Percentiles rank a stretch among this genome's conserved stretches.
Conservation (phyloP, 2,113 vertebrate species). For the Gopherus evgoodei region DNA sequence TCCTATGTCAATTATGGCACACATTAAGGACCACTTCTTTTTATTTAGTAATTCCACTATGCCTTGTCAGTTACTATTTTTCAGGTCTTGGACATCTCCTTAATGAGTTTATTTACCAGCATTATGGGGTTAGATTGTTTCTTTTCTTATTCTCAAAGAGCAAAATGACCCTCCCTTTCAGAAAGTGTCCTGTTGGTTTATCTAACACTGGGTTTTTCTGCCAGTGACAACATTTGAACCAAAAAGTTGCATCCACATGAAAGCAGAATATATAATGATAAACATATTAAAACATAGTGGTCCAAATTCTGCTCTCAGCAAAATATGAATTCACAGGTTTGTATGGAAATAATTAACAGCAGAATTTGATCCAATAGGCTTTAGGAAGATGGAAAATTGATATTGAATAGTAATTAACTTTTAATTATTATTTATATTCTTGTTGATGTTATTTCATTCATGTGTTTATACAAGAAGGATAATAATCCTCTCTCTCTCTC, state of each 20-base stretch:
- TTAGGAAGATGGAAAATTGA: neutral
- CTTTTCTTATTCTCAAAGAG: neutral
- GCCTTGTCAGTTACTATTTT: neutral
- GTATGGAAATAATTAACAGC: neutral
- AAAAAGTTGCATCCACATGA: neutral
- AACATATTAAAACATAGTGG: neutral
- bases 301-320: neutral
- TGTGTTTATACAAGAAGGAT: neutral
- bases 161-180: fast-evolving
- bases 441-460: neutral
- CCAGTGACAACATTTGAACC: neutral
- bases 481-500: neutral
- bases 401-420: neutral
- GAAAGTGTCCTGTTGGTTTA: neutral
- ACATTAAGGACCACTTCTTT: neutral
- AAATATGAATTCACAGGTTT: neutral
- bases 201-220: fast-evolving
- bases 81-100: neutral
- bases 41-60: neutral
- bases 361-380: neutral
- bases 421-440: neutral
- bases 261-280: neutral
- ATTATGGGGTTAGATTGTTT: neutral
- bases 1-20: neutral
- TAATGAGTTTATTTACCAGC: neutral